Evolutionary conservation across 2,797 vertebrate species (phyloP), one percentile per base, ranked within the genome.

Genomic region (Pipistrellus pipistrellus): DNA sequence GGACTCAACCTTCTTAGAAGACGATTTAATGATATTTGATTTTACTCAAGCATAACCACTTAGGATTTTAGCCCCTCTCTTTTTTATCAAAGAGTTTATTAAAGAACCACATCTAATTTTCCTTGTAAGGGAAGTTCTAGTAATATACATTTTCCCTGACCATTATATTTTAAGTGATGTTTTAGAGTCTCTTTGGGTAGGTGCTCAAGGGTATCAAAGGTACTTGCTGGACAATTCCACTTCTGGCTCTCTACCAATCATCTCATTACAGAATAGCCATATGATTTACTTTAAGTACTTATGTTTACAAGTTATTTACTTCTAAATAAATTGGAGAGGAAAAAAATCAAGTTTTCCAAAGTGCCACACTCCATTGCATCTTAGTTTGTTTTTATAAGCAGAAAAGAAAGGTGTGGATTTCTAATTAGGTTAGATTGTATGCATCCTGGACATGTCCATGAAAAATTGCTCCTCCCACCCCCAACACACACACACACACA

Each of bases 251-350:
- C n/a, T 69, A 68, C 8, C 35, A 17, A 91, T 73, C 14, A 62
- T 25, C n/a, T 46, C 21, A 38, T 41, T 92, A 27, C 69, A 30
- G 3, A 90, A 41, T 30, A 88, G 20, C 17, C n/a, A 57, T 80
- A 21, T 82, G 66, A 77, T 25, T 64, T 76, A 44, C 35, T 90
- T n/a, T 72, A 85, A 51, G 18, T 93, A 44, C 5, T 72, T 57
- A 32, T 30, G 8, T 57, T 93, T 71, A 82, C 25, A 78, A 93
- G 17, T 35, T 91, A 71, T 53, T 75, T 88, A 55, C 9, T 85
- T 84, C 46, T 83, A 89, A 94, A 81, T 73, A 81, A n/a, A 69
- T 73, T 72, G 51, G 44, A 87, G 13, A 15, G 12, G 17, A 25
- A 30, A 78, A 78, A 86, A 68, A 20, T 76, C 3, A 66, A 68